phyloP scores from a whole-genome alignment of 2,113 vertebrate species.

The Dicerorhinus sumatrensis region DNA sequence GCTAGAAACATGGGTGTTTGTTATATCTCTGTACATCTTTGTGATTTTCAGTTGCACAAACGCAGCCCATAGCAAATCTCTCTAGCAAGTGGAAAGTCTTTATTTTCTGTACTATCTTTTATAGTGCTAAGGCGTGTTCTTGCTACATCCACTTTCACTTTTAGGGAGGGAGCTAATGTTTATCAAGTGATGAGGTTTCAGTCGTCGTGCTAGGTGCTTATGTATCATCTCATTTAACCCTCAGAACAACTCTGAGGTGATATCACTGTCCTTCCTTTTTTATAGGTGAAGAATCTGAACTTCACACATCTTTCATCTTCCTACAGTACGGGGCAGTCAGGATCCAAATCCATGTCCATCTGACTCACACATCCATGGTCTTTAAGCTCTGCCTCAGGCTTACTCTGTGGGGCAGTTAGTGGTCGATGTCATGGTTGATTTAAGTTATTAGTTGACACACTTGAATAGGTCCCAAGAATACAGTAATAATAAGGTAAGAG shows the following conservation, averaged over 20 bases:
- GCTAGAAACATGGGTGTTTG: background rate
- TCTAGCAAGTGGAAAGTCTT: background rate
- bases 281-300: background rate
- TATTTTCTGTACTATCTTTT: background rate
- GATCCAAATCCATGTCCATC: background rate
- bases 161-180: background rate
- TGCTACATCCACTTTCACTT: background rate
- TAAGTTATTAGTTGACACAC: background rate
- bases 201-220: background rate
- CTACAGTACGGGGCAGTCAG: background rate
- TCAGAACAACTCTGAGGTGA: background rate
- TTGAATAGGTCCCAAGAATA: background rate
- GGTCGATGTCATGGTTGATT: background rate
- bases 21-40: rapidly evolving
- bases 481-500: background rate
- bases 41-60: background rate
- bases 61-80: background rate
- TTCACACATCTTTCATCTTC: background rate
- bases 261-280: background rate
- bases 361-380: background rate
- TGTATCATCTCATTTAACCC: background rate
- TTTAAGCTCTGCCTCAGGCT: background rate
- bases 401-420: background rate
- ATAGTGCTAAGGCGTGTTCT: background rate
- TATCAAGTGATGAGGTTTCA: background rate